Conservation (phyloP, 1,140 invertebrate species). For the Drosophila mauritiana region DNA sequence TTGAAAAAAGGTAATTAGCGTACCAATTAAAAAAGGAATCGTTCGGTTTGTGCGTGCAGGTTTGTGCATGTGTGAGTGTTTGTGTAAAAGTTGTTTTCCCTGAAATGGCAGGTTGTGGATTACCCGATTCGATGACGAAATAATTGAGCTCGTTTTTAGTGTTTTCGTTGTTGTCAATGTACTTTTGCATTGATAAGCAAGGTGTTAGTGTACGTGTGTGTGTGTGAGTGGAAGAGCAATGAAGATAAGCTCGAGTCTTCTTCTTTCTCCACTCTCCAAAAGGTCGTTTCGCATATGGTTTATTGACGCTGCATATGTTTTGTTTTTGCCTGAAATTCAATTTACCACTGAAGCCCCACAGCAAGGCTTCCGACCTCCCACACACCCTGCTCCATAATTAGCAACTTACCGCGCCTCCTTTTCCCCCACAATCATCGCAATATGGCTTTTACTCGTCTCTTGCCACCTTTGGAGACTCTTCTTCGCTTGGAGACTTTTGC, state of each 20-base stretch:
- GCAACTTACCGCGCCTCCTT: constrained; percentile 14
- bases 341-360: constrained; percentile 59
- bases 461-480: constrained; percentile 49
- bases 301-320: constrained; percentile 42
- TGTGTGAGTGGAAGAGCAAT: not conserved
- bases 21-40: constrained; percentile 46
- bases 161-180: constrained; percentile 10
- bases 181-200: constrained; percentile 69
- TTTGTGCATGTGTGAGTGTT: constrained; percentile 9
- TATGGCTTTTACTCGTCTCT: constrained; percentile 52
- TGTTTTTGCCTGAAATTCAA: constrained; percentile 45
- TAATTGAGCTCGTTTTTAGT: constrained; percentile 30
- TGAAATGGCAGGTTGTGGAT: constrained; percentile 63
- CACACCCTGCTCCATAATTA: constrained; percentile 48
- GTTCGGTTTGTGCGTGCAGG: constrained; percentile 1
- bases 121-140: constrained; percentile 75
- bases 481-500: constrained; percentile 56
- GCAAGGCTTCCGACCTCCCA: constrained; percentile 12
- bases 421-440: constrained; percentile 7
- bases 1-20: constrained; percentile 72
- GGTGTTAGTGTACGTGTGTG: not conserved
- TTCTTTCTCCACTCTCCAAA: constrained; percentile 31
- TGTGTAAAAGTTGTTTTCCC: constrained; percentile 75
- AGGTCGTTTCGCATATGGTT: constrained; percentile 66
- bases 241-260: constrained; percentile 44